Conservation (phyloP, 2,888 invertebrate genomes). For the Plagiodera versicolora region DNA sequence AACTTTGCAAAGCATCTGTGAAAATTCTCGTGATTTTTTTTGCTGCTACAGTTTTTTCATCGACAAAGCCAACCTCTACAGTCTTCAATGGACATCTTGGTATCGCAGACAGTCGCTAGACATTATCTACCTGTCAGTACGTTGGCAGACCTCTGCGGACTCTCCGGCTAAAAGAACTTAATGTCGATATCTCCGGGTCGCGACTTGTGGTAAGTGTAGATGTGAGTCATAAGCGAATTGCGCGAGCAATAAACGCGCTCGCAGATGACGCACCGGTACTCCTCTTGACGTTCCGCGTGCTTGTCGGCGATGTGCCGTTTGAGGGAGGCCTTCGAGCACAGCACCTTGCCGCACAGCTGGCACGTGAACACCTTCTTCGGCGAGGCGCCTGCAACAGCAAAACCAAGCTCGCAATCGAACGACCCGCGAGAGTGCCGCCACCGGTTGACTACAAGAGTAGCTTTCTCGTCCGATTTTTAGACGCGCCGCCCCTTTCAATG, state of each 20-base stretch:
- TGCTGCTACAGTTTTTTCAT: no score
- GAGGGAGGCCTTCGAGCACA: constrained; percentile 92
- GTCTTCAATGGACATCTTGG: no score
- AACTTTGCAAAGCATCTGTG: no score
- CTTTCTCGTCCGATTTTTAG: neutral
- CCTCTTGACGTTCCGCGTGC: constrained; percentile 90
- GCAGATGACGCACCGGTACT: constrained; percentile 92
- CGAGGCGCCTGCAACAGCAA: constrained; percentile 69
- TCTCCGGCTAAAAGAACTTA: constrained; percentile 78
- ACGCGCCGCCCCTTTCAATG: constrained; percentile 31
- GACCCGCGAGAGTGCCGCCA: constrained; percentile 51
- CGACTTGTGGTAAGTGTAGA: constrained; percentile 96
- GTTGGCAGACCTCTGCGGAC: constrained; percentile 39
- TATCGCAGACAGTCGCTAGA: no score
- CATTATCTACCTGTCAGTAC: constrained; percentile 41
- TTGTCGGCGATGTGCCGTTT: constrained; percentile 94
- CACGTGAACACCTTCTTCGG: constrained; percentile 94
- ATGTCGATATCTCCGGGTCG: constrained; percentile 89
- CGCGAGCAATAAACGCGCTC: constrained; percentile 93
- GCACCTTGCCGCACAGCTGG: constrained; percentile 90
- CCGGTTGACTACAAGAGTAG: constrained; percentile 42
- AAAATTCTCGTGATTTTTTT: no score
- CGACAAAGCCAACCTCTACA: no score
- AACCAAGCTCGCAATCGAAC: constrained; percentile 56
- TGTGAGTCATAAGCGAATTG: constrained; percentile 94